Base-by-base conservation (phyloP, 2,888 invertebrate species). In the Teleiodes luculella region DNA sequence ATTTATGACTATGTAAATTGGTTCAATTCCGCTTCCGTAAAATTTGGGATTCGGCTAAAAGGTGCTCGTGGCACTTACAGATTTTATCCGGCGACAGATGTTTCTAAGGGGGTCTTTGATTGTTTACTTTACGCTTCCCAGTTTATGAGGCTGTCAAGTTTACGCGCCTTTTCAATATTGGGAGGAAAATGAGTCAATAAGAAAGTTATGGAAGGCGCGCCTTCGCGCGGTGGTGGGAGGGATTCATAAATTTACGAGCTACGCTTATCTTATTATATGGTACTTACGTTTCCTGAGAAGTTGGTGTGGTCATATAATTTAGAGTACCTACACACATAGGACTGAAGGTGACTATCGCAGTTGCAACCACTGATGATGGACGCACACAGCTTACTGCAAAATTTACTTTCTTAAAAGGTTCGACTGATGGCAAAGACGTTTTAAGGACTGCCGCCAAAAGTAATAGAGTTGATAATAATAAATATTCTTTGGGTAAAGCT, bases 1-100 rank as follows among this genome's bases (percentile, higher is more conserved):
- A 87, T 89, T 89, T 89, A 89, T 87, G 85, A 88, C 85, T 87
- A 86, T 86, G 88, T 85, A 88, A 86, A 88, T 87, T 86, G 83
- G 66, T 65, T 65, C 79, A 76, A 83, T 80, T 81, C 50, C 73
- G 66, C 61, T 58, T 57, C 65, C 64, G 43, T 20, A 43, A 78
- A 79, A 78, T 80, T 75, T 67, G 67, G 58, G 68, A 75, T 78
- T 76, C 77, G 66, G 64, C 75, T 75, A 71, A 75, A 73, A 76
- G 74, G 75, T 63, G 49, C 11, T 3, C 13, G 20, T 36, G 65
- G 49, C 24, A 37, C 16, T 46, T 24, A 64, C 60, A 61, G 65
- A 71, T 72, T 68, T 74, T 72, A 69, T 70, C 74, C 63, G 57
- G 57, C 69, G 64, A 68, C 78, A 79, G 77, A 71, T 80, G 78